Conservation (phyloP, 2,113 vertebrate genomes). For the Macrotis lagotis region DNA sequence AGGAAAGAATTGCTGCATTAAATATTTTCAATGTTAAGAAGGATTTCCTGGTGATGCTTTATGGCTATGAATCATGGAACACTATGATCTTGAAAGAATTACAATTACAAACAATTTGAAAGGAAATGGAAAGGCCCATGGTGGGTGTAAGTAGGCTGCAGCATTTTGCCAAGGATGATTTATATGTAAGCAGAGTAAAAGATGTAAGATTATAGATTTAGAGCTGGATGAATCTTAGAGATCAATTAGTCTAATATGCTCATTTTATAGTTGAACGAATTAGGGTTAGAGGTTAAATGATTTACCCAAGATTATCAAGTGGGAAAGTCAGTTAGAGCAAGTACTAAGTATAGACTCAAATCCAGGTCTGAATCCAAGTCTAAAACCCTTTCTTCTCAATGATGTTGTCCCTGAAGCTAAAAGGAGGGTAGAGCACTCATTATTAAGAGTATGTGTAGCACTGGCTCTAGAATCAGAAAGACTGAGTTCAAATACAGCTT, state of each 20-base stretch:
- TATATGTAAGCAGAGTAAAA: background rate
- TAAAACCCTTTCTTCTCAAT: background rate
- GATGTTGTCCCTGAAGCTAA: background rate
- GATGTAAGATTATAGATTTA: background rate
- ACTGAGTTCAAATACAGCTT: background rate
- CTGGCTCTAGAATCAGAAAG: background rate
- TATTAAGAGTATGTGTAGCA: background rate
- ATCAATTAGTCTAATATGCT: background rate
- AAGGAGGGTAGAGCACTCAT: background rate
- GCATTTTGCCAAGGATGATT: background rate
- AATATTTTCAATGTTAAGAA: background rate
- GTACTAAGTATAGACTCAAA: no score
- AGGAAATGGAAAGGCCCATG: background rate
- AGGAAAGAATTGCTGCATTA: background rate
- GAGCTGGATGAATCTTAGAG: background rate
- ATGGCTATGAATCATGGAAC: conserved; percentile 1
- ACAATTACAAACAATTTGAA: background rate
- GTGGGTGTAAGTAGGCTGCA: background rate
- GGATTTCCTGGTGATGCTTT: conserved; percentile 1
- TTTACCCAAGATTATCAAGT: background rate
- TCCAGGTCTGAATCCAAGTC: no score
- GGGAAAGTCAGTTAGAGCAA: background rate
- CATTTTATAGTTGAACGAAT: background rate
- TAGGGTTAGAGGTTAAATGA: background rate
- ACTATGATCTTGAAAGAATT: background rate